These are phyloP conservation scores for Gulo gulo DNA, from an alignment of 2,113 vertebrate genomes.

Conservation along the genomic window DNA sequence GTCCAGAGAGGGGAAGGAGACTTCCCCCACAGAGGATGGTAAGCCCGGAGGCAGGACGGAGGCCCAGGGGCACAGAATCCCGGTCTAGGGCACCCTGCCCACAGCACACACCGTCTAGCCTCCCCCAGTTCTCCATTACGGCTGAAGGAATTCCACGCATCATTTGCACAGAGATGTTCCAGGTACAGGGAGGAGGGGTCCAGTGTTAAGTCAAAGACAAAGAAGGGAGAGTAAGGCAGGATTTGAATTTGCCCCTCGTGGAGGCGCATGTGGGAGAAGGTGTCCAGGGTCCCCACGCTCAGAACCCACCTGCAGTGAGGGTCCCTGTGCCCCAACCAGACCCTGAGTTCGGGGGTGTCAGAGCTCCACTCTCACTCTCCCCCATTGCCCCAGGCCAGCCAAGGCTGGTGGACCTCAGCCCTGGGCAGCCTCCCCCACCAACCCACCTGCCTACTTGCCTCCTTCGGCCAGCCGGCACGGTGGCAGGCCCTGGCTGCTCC, in stretches of 20 bases:
- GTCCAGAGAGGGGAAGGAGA: not conserved
- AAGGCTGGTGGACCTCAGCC: not conserved
- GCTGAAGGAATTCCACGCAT: not conserved
- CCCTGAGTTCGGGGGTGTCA: not conserved
- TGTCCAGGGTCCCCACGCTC: not conserved
- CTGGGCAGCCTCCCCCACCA: slow-evolving; percentile 14
- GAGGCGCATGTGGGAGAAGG: not conserved
- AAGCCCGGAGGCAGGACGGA: not conserved
- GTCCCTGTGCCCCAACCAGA: not conserved
- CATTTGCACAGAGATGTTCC: not conserved
- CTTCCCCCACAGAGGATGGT: not conserved
- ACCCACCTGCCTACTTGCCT: not conserved
- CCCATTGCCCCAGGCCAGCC: not conserved
- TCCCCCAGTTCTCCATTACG: not conserved
- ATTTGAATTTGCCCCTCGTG: not conserved
- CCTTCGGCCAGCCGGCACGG: slow-evolving; percentile 32
- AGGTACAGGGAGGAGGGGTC: not conserved
- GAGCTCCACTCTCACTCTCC: not conserved
- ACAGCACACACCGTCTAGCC: not conserved
- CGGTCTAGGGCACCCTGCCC: not conserved
- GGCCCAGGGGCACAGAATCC: not conserved
- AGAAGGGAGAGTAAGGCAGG: not conserved
- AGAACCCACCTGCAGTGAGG: not conserved
- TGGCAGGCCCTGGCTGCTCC: slow-evolving; percentile 73
- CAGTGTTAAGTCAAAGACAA: not conserved